Percentiles rank a stretch among this genome's conserved stretches.
Conservation (phyloP, 2,888 invertebrate species). For the Hyposoter dolosus region DNA sequence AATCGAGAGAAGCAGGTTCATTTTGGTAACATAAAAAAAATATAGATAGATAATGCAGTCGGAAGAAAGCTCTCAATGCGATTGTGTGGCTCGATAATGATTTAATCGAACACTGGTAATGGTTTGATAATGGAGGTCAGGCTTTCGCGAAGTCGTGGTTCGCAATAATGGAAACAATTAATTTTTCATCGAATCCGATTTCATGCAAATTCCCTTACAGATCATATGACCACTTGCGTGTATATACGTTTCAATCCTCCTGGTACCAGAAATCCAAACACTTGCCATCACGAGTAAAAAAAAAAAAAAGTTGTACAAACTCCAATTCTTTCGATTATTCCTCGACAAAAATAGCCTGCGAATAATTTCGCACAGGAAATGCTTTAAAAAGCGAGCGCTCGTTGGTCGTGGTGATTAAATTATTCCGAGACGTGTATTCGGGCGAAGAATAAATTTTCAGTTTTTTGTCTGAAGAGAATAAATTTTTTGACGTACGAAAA, state of each 20-base stretch:
- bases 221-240: constrained; percentile 15
- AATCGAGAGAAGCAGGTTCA: not conserved
- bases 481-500: not conserved
- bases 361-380: not conserved
- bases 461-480: not conserved
- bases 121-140: constrained; percentile 65
- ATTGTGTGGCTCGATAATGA: constrained; percentile 58
- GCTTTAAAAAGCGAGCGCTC: not conserved
- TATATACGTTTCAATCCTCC: not conserved
- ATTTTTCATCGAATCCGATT: constrained; percentile 67
- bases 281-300: not conserved
- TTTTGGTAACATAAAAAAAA: not conserved
- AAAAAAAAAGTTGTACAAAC: not conserved
- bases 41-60: not conserved
- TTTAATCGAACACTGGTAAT: constrained; percentile 65
- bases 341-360: not conserved
- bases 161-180: constrained; percentile 62
- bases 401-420: not conserved
- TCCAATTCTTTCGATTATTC: not conserved
- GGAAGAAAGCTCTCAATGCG: constrained; percentile 46
- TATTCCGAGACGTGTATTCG: not conserved
- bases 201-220: constrained; percentile 3
- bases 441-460: not conserved
- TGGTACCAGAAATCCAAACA: not conserved
- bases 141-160: constrained; percentile 34